Evolutionary conservation across 2,113 vertebrate species (phyloP).

Genomic region (Prunella fulvescens): DNA sequence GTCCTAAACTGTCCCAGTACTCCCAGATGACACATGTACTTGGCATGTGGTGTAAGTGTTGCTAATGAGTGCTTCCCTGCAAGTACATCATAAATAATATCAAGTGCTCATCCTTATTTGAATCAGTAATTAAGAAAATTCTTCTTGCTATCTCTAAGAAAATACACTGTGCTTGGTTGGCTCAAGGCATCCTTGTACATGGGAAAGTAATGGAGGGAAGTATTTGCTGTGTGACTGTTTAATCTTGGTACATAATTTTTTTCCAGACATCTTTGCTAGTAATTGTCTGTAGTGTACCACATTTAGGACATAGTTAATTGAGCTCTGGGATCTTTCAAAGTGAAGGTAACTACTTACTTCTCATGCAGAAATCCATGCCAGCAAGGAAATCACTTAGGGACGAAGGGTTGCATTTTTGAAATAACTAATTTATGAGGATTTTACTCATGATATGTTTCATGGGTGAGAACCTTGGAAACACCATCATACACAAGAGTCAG

Average conservation of each 20-base stretch:
- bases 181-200: background rate
- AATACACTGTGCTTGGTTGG: background rate
- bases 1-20: background rate
- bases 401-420: background rate
- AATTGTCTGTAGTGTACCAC: background rate
- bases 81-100: background rate
- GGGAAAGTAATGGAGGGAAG: background rate
- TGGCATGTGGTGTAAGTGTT: background rate
- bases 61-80: background rate
- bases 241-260: background rate
- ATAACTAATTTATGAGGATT: background rate
- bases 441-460: fast-evolving
- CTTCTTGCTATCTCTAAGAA: background rate
- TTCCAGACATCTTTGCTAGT: background rate
- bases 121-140: background rate
- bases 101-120: background rate
- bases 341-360: background rate
- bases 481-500: fast-evolving
- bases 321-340: background rate
- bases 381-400: background rate
- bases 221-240: background rate
- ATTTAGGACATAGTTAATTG: background rate
- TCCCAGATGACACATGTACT: background rate
- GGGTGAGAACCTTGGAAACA: background rate
- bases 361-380: background rate